Percentiles rank a stretch among this genome's conserved stretches.
These are phyloP conservation scores for Lampris megalopsis DNA, from an alignment of 2,113 vertebrate genomes.

Conservation along the genomic window DNA sequence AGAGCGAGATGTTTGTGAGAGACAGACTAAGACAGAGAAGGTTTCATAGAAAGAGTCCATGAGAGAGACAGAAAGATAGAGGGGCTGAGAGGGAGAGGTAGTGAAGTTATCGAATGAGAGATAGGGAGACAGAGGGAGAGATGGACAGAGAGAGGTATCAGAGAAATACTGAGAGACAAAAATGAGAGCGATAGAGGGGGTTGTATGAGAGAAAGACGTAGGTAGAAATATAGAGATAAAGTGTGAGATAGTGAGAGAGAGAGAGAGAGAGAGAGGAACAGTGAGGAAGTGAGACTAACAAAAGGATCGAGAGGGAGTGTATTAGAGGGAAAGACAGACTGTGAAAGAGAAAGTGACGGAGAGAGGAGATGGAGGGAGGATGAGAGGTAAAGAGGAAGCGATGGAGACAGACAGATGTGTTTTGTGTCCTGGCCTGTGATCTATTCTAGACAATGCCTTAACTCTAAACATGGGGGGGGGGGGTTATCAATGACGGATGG, in stretches of 20 bases:
- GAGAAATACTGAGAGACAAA: conserved; percentile 1
- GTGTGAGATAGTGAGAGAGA: background rate
- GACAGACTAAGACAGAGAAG: background rate
- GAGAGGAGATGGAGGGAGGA: background rate
- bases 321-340: background rate
- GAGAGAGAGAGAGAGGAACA: conserved; percentile 17
- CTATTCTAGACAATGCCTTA: too few species aligned
- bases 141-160: background rate
- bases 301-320: background rate
- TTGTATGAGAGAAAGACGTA: too few species aligned
- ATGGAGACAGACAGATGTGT: too few species aligned
- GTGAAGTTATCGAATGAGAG: too few species aligned
- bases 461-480: too few species aligned
- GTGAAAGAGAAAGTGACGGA: background rate
- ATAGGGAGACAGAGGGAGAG: background rate
- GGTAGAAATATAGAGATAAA: background rate
- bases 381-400: background rate
- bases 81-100: too few species aligned
- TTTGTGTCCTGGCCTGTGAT: too few species aligned
- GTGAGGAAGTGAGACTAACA: conserved; percentile 3
- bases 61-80: too few species aligned
- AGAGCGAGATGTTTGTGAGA: background rate
- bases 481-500: too few species aligned
- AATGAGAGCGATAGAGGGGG: conserved; percentile 21
- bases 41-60: too few species aligned